Base-by-base conservation (phyloP, 2,888 invertebrate genomes). In the Agrochola lychnidis region DNA sequence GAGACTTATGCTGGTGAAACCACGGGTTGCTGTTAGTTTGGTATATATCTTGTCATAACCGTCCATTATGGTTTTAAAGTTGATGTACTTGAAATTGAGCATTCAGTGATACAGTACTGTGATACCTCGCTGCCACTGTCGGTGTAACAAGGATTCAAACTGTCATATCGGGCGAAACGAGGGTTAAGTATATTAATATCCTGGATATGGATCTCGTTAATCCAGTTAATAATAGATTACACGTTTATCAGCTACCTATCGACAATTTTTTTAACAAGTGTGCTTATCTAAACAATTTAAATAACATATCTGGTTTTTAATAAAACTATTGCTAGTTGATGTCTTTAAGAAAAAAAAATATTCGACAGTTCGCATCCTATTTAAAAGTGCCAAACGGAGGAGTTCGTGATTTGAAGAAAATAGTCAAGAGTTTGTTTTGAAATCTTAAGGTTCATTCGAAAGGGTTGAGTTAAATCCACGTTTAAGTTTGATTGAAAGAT, bases 181-280 rank as follows among this genome's bases (percentile, higher is more conserved):
- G 57, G 53, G 53, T 73, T 59, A 40, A 14, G 14, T 30, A 45
- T 73, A 66, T 59, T 53, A 66, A 56, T 66, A 73, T n/a, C n/a
- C n/a, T 57, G 19, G 79, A 45, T 53, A 40, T 53, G 53, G 48
- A 67, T 73, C 48, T 62, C n/a, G 14, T 56, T 61, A 73, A 80
- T 78, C 57, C 42, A 25, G 22, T 61, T 45, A 45, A 53, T 78
- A 78, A 64, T 56, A 40, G 25, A 80, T 80, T 12, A 61, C 7
- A 4, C 5, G 14, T 56, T 42, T 40, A 67, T 62, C 40, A 42
- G 40, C 19, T 7, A 1, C 22, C 12, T 19, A 57, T 40, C 10
- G 12, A 48, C 0, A 48, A 4, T 9, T 63, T 56, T 42, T 56
- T 4, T 25, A 62, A 70, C 25, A 70, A 10, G 40, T 70, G 25